phyloP scores from a whole-genome alignment of 2,113 vertebrate species.

The Eonycteris spelaea region DNA sequence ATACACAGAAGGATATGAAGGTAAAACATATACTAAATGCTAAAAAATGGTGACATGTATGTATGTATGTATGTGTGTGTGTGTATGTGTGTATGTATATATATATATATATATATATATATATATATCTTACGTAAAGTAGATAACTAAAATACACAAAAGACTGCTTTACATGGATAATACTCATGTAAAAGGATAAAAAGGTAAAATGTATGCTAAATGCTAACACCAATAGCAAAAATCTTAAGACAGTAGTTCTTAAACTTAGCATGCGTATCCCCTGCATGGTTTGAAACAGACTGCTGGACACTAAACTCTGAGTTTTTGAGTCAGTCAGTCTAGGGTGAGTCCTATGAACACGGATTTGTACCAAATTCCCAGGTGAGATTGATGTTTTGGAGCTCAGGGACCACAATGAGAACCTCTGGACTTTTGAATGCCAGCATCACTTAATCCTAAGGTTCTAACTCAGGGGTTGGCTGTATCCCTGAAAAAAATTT shows the following conservation, averaged over 20 bases:
- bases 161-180: background rate
- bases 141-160: background rate
- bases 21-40: background rate
- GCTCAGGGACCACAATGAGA: background rate
- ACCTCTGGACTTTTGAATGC: background rate
- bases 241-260: background rate
- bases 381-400: background rate
- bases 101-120: background rate
- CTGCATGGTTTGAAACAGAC: background rate
- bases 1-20: background rate
- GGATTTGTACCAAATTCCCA: background rate
- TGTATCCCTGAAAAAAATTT: background rate
- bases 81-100: too few relatives aligned
- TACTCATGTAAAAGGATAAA: background rate
- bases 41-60: background rate
- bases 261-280: background rate
- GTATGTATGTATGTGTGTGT: background rate
- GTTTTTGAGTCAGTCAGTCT: background rate
- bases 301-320: background rate
- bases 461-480: background rate
- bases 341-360: background rate
- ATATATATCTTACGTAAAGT: background rate
- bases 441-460: background rate
- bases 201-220: background rate
- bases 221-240: background rate